Evolutionary conservation across 30 jellyfish, hydroid and myxozoan genomes (phyloP).

Genomic region (Rhopilema esculentum): DNA sequence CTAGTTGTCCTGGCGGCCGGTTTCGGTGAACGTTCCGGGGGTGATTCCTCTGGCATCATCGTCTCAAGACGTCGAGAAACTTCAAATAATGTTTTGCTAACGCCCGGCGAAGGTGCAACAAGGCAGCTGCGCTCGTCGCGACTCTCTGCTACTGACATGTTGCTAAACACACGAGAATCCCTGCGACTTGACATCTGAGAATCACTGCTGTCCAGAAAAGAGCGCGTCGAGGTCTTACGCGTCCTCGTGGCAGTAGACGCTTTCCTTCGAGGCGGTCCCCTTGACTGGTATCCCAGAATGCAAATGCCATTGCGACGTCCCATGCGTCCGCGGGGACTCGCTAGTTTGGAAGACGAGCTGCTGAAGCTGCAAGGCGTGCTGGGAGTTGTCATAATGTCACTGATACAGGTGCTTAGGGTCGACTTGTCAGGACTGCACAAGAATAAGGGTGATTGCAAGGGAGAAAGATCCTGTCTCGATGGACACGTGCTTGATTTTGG

Average conservation of each 20-base stretch:
- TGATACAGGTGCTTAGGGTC: conserved; percentile 55
- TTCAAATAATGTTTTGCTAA: conserved; percentile 73
- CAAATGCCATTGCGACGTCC: conserved; percentile 87
- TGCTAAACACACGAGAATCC: conserved; percentile 30
- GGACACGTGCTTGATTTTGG: conserved; percentile 64
- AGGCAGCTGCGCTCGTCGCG: conserved; percentile 44
- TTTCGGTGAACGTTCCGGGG: conserved; percentile 1
- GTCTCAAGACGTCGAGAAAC: conserved; percentile 73
- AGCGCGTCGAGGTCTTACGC: conserved; percentile 23
- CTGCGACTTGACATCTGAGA: conserved; percentile 56
- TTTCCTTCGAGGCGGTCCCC: conserved; percentile 30
- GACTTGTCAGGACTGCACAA: conserved; percentile 64
- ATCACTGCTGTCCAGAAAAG: conserved; percentile 50
- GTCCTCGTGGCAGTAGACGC: conserved; percentile 3
- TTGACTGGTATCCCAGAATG: conserved; percentile 58
- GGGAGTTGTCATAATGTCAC: conserved; percentile 57
- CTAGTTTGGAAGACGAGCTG: conserved; percentile 59
- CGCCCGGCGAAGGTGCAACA: conserved; percentile 85
- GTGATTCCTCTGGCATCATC: conserved; percentile 65
- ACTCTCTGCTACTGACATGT: conserved; percentile 6
- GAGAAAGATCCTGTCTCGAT: conserved; percentile 55
- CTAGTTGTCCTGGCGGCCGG: neutral
- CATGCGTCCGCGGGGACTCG: conserved; percentile 83
- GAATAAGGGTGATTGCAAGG: conserved; percentile 54
- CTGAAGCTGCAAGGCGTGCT: conserved; percentile 65